phyloP scores from a whole-genome alignment of 2,113 vertebrate genomes.

The Jaculus jaculus region DNA sequence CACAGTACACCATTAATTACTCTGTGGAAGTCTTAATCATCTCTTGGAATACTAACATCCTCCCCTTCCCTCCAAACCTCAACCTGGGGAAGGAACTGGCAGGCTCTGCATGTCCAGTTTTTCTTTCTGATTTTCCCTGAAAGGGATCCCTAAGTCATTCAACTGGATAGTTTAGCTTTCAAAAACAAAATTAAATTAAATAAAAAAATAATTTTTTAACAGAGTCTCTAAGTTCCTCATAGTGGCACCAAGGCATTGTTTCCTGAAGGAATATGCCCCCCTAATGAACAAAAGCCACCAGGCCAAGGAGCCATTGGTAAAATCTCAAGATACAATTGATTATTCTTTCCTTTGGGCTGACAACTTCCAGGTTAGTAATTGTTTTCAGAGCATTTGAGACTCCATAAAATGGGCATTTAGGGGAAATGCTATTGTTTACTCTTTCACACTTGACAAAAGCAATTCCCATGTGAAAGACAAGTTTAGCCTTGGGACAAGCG shows the following conservation, averaged over 20 bases:
- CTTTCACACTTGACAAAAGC: constrained; percentile 93
- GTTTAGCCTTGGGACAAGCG: constrained; percentile 88
- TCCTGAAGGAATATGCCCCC: constrained; percentile 75
- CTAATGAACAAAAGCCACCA: constrained; percentile 84
- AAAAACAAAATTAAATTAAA: no score
- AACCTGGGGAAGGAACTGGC: neutral
- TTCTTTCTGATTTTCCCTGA: neutral
- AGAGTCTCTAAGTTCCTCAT: constrained; percentile 50
- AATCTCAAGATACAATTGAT: constrained; percentile 93
- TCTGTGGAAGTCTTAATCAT: constrained; percentile 18
- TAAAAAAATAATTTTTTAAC: neutral
- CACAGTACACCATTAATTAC: neutral
- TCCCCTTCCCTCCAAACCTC: neutral
- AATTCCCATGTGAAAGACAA: constrained; percentile 99
- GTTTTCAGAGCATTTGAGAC: constrained; percentile 91
- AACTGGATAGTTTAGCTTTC: neutral
- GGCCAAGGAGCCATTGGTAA: constrained; percentile 84
- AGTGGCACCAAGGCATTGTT: constrained; percentile 75
- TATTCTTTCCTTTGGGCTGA: constrained; percentile 93
- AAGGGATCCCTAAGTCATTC: neutral
- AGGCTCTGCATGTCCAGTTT: neutral
- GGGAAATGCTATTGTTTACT: constrained; percentile 99
- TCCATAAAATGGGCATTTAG: constrained; percentile 92
- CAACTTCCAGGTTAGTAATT: constrained; percentile 98
- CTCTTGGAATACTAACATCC: neutral